Conservation (phyloP, 1,140 invertebrate species). For the Akabosia matsudoensis region DNA sequence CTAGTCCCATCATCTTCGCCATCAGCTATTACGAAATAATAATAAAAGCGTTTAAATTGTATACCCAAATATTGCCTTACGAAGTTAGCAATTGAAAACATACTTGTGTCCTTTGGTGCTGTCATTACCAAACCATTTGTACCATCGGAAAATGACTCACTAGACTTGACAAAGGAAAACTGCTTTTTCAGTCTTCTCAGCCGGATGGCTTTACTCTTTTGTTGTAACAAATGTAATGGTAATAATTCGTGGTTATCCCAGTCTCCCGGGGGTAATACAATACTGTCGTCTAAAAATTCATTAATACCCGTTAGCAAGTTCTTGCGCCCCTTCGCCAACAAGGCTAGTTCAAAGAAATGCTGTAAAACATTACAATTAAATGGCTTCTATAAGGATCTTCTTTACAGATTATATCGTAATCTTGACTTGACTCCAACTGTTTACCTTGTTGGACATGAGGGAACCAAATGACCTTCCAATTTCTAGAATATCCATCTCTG, state of each 20-base stretch:
- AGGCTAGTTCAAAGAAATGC: constrained; percentile 86
- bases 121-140: constrained; percentile 36
- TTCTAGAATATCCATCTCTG: constrained; percentile 89
- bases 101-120: constrained; percentile 7
- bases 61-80: not conserved
- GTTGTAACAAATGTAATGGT: constrained; percentile 57
- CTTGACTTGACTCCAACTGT: too few relatives aligned
- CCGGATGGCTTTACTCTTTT: constrained; percentile 47
- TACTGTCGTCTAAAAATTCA: constrained; percentile 89
- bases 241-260: constrained; percentile 58
- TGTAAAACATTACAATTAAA: constrained; percentile 48
- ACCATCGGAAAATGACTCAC: constrained; percentile 36
- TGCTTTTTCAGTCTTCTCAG: constrained; percentile 39
- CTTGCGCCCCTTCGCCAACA: constrained; percentile 78
- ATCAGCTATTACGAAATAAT: not conserved
- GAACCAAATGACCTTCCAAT: constrained; percentile 93
- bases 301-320: constrained; percentile 90
- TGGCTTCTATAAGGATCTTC: too few relatives aligned
- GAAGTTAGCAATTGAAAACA: too few relatives aligned
- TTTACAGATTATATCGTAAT: too few relatives aligned
- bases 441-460: constrained; percentile 86
- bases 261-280: constrained; percentile 85
- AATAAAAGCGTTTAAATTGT: too few relatives aligned
- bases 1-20: constrained; percentile 53
- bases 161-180: constrained; percentile 23